Percentiles rank a stretch among this genome's conserved stretches.
phyloP scores from a whole-genome alignment of 1,140 invertebrate genomes.

The Gonatopus flavifemur region DNA sequence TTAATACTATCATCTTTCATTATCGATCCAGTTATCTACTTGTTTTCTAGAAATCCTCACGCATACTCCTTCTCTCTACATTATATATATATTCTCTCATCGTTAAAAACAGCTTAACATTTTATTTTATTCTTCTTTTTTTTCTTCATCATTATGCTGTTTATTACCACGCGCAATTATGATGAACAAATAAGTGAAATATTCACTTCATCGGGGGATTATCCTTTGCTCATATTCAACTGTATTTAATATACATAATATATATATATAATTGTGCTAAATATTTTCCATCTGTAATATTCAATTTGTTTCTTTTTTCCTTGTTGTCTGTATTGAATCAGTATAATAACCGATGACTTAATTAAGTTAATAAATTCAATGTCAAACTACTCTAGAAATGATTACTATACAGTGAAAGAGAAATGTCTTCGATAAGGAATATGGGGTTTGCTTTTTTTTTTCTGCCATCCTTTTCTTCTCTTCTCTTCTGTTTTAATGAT shows the following conservation, averaged over 20 bases:
- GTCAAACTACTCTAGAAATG: conserved; percentile 51
- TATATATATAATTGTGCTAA: conserved; percentile 47
- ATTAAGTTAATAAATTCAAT: conserved; percentile 49
- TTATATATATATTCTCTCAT: no score
- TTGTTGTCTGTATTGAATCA: conserved; percentile 46
- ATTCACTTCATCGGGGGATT: no score
- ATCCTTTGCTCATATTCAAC: conserved; percentile 23
- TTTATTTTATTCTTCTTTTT: conserved; percentile 11
- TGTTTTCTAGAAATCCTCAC: conserved; percentile 4
- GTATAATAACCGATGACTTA: conserved; percentile 50
- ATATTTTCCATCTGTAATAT: conserved; percentile 43
- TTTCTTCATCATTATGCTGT: conserved; percentile 23
- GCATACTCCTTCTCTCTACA: conserved; percentile 8
- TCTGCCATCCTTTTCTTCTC: conserved; percentile 14
- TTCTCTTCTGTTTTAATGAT: conserved; percentile 11
- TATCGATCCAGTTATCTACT: conserved; percentile 28
- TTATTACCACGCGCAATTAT: conserved; percentile 12
- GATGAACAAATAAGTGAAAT: no score
- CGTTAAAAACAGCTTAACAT: conserved; percentile 16
- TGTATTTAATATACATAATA: conserved; percentile 32
- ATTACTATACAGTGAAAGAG: conserved; percentile 54
- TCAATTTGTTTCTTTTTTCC: conserved; percentile 31
- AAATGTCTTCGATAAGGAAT: conserved; percentile 44
- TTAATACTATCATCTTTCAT: conserved; percentile 43
- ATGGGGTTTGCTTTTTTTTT: conserved; percentile 27